Base-by-base conservation (phyloP, 2,113 vertebrate genomes). In the Circaetus gallicus region DNA sequence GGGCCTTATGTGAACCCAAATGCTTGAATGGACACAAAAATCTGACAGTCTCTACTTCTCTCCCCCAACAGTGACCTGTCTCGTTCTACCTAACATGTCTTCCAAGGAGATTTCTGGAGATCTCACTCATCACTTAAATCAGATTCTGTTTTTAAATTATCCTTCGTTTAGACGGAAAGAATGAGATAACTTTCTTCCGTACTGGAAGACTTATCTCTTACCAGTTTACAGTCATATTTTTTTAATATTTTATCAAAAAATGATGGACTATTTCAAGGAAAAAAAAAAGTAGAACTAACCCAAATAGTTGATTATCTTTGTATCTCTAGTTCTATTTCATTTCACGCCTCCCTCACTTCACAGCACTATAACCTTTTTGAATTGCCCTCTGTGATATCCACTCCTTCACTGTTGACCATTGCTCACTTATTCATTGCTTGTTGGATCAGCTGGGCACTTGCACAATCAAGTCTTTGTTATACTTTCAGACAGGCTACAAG, bases 401-500 rank as follows among this genome's bases (percentile, higher is more conserved):
- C 96, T 96, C 90, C 84, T 96, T 95, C 83, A 92, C 87, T 97
- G 96, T 96, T 97, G 97, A 98, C 96, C 95, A 97, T 77, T 90
- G 95, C 94, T 97, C 94, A 91, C 91, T 97, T 95, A 97, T 97
- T 97, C 97, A 97, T 58, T 91, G 90, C 95, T 96, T 98, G 97
- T 98, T 97, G 97, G 97, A 97, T 97, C 97, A 98, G 97, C 97
- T 98, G 97, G 96, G 94, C 86, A 71, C 86, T 97, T 96, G 89
- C 92, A 97, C 95, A 97, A 95, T 96, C 85, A 77, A 63, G 90
- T 76, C 96, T 98, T 98, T 98, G 96, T 98, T 93, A 66, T 58
- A 56, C 91, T 89, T 97, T 96, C 94, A 97, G 90, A 97, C 95
- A 95, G 89, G 90, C 95, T 97, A 94, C 96, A 97, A 97, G 96